Conservation (phyloP, 1,140 invertebrate species). For the Caenorhabditis tropicalis region DNA sequence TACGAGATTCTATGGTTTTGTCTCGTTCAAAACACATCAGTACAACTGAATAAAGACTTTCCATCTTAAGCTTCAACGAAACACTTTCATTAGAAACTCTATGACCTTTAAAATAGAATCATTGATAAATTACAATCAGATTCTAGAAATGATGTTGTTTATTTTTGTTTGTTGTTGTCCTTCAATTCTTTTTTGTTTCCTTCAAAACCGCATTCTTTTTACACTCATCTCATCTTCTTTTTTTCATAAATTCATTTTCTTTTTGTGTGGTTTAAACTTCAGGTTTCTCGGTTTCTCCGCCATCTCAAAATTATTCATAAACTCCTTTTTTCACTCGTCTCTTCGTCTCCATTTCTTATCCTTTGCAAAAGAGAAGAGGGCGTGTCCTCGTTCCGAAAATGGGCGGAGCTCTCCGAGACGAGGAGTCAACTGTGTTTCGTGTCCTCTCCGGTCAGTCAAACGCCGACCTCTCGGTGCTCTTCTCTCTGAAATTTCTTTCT, state of each 20-base stretch:
- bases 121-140: neutral
- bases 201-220: conserved; percentile 20
- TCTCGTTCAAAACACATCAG: neutral
- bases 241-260: neutral
- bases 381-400: conserved; percentile 17
- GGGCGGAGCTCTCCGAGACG: neutral
- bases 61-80: too few relatives aligned
- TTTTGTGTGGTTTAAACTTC: conserved; percentile 37
- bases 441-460: conserved; percentile 27
- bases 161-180: neutral
- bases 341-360: neutral
- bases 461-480: conserved; percentile 26
- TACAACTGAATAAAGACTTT: neutral
- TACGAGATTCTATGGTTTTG: too few relatives aligned
- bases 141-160: conserved; percentile 1
- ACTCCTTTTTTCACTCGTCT: neutral
- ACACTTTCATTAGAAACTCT: too few relatives aligned
- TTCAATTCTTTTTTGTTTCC: neutral
- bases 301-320: conserved; percentile 14
- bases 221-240: neutral
- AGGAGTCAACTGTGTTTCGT: neutral
- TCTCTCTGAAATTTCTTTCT: conserved; percentile 22
- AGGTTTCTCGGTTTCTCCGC: conserved; percentile 25
- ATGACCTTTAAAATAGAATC: neutral
- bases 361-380: conserved; percentile 10